Percentiles rank a stretch among this genome's conserved stretches.
phyloP scores from a whole-genome alignment of 2,113 vertebrate genomes.

The Taurulus bubalis region DNA sequence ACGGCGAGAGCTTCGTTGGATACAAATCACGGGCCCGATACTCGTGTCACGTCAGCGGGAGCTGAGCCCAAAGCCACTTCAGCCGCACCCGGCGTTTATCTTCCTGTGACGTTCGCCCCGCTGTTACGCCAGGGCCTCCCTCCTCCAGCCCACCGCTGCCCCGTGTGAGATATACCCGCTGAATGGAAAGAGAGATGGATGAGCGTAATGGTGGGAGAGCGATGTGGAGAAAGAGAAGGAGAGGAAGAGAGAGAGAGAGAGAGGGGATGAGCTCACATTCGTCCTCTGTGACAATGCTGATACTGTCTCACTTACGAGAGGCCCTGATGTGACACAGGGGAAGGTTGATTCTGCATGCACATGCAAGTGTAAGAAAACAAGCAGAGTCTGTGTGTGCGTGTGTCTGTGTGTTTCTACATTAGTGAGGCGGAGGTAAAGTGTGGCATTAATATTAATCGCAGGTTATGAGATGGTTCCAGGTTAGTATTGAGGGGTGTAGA shows the following conservation, averaged over 20 bases:
- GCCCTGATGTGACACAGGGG: constrained; percentile 42
- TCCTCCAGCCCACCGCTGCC: background rate
- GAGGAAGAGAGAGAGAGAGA: constrained; percentile 15
- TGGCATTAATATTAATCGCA: background rate
- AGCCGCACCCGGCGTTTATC: constrained; percentile 67
- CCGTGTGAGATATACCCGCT: constrained; percentile 16
- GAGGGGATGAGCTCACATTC: constrained; percentile 13
- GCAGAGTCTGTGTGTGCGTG: background rate
- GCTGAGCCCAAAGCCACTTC: constrained; percentile 63
- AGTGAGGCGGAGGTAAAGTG: background rate
- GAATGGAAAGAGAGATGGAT: constrained; percentile 59
- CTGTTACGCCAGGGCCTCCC: constrained; percentile 24
- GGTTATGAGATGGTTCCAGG: background rate
- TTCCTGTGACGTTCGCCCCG: constrained; percentile 69
- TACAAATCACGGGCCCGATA: constrained; percentile 54
- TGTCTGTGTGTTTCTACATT: background rate
- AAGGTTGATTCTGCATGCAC: constrained; percentile 5
- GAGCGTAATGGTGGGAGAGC: constrained; percentile 31
- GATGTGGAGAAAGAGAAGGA: constrained; percentile 7
- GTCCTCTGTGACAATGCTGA: constrained; percentile 13
- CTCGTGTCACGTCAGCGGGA: constrained; percentile 56
- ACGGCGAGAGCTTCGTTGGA: constrained; percentile 39
- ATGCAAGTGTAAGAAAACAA: background rate
- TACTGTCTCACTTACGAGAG: constrained; percentile 29
- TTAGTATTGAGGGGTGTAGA: background rate